Evolutionary conservation across 2,797 vertebrate genomes (phyloP), one percentile per base, ranked within the genome.

Genomic region (Novumbra hubbsi): DNA sequence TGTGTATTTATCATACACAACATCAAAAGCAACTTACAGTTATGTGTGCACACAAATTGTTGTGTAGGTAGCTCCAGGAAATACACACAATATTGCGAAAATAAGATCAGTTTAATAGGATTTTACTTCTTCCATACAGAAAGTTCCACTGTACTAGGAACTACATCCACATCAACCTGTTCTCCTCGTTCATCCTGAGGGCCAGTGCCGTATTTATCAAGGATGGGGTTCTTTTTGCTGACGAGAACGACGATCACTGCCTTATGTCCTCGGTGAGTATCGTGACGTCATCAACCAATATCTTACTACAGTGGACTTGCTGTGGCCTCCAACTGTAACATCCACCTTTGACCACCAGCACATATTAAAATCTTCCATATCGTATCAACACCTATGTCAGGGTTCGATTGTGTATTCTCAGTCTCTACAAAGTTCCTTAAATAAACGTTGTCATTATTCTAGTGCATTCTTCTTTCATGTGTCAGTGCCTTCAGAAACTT

Each of bases 111-210:
- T 60, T 12, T 60, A 11, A 70, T 48, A 70, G 68, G 68, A 52
- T 55, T 9, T 32, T 19, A 9, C 4, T 32, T 55, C 69, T 57
- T 24, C 12, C 28, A n/a, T 57, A 19, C 88, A 96, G 95, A 80
- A 96, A 96, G 86, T 96, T 97, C 77, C 96, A 95, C 88, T 97
- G 96, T 70, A 95, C 95, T 38, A 91, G 96, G 81, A 97, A 97
- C 83, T 96, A 96, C 86, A 96, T 97, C 85, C 96, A 97, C 82
- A 95, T 96, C 86, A 95, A 97, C 88, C 89, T 97, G 24, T 97
- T 97, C 88, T 89, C 94, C 74, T 97, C 96, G 60, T 97, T 96
- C 84, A 95, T 96, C 89, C 83, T 97, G 88, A 90, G 94, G 68
- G 95, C 95, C 4, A 92, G 92, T 4, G 93, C 96, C 0, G 95